Conservation (phyloP, 2,888 invertebrate species). For the Lepidocyrtoides sp. region DNA sequence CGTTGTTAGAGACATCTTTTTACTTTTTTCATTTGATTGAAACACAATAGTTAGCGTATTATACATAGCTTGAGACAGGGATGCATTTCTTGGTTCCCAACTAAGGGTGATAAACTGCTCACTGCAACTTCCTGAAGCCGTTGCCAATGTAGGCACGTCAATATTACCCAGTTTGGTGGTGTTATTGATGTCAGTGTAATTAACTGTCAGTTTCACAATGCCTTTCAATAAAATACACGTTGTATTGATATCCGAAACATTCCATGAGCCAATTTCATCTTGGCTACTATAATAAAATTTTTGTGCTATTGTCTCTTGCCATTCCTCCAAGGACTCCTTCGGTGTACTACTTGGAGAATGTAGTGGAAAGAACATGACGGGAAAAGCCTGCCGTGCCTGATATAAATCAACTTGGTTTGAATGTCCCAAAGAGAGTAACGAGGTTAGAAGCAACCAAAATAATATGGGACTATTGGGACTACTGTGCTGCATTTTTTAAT, state of each 20-base stretch:
- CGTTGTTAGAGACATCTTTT: background rate
- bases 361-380: too few species aligned
- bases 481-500: background rate
- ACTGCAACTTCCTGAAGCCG: conserved; percentile 36
- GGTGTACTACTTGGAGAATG: too few species aligned
- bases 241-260: conserved; percentile 24
- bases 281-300: too few species aligned
- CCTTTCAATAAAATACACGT: conserved; percentile 63
- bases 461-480: too few species aligned
- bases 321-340: background rate
- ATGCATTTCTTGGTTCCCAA: background rate
- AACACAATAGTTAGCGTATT: conserved; percentile 57
- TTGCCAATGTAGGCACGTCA: conserved; percentile 41
- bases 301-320: background rate
- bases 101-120: conserved; percentile 27
- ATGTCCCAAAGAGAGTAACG: background rate
- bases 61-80: background rate
- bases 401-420: background rate
- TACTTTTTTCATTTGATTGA: conserved; percentile 39
- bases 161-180: background rate
- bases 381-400: background rate
- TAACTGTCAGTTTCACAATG: conserved; percentile 34
- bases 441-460: background rate
- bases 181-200: conserved; percentile 51
- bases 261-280: conserved; percentile 61